These are phyloP conservation scores for Herpetotheres cachinnans DNA, from an alignment of 2,113 vertebrate genomes.

Conservation along the genomic window DNA sequence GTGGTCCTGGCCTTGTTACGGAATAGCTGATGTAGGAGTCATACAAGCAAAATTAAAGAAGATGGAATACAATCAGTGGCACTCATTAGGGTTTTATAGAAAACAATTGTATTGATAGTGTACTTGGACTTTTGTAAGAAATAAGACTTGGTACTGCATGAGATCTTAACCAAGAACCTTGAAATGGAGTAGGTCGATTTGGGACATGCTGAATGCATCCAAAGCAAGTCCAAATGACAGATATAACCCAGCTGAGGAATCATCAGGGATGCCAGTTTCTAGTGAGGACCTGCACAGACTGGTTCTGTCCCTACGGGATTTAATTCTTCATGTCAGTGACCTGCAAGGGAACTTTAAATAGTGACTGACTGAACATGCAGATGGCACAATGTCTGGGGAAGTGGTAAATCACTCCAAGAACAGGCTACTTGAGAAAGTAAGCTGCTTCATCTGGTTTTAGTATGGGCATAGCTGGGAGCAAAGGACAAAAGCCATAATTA, in stretches of 20 bases:
- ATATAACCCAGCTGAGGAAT: neutral
- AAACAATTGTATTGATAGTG: neutral
- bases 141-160: neutral
- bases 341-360: neutral
- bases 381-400: neutral
- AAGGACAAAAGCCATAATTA: neutral
- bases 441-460: neutral
- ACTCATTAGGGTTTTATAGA: neutral
- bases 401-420: neutral
- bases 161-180: neutral
- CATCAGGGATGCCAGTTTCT: neutral
- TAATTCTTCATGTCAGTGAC: neutral
- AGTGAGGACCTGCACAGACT: neutral
- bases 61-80: neutral
- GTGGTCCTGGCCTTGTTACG: rapidly evolving
- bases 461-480: neutral
- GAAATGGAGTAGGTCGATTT: neutral
- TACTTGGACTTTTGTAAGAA: neutral
- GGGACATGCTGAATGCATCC: neutral
- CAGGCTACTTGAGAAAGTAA: neutral
- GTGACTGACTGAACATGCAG: neutral
- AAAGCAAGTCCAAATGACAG: neutral
- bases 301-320: neutral
- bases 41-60: neutral
- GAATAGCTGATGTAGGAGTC: neutral